Evolutionary conservation across 2,797 vertebrate genomes (phyloP).

Genomic region (Halcyon badia): DNA sequence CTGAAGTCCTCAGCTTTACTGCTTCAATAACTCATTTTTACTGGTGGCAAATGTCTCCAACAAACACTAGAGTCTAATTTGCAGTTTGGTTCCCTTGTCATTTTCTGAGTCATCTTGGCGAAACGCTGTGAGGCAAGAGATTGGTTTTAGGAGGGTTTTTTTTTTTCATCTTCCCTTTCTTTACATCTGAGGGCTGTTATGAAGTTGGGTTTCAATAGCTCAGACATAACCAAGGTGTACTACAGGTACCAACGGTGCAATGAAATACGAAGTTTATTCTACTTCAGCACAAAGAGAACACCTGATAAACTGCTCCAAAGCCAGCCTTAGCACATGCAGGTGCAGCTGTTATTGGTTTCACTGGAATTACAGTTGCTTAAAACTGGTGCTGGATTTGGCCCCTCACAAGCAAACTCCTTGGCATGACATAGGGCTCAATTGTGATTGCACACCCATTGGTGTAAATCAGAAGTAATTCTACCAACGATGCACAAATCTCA

Average conservation of each 20-base stretch:
- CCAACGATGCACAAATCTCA: neutral
- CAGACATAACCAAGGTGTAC: neutral
- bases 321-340: conserved; percentile 52
- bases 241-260: conserved; percentile 21
- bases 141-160: conserved; percentile 32
- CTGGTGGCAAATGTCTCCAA: conserved; percentile 54
- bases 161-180: conserved; percentile 58
- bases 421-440: neutral
- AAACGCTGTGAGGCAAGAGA: conserved; percentile 62
- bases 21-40: conserved; percentile 71
- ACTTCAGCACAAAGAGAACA: conserved; percentile 41
- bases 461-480: conserved; percentile 57
- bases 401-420: conserved; percentile 4
- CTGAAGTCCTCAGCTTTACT: conserved; percentile 65
- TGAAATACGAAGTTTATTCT: conserved; percentile 62
- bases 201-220: conserved; percentile 60
- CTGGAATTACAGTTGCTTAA: conserved; percentile 20
- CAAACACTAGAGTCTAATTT: conserved; percentile 70
- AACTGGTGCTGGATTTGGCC: conserved; percentile 16
- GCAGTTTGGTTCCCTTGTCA: conserved; percentile 63
- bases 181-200: conserved; percentile 58
- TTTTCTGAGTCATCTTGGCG: conserved; percentile 62
- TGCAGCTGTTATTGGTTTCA: conserved; percentile 58
- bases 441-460: neutral
- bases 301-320: conserved; percentile 33